Evolutionary conservation across 2,113 vertebrate species (phyloP), one percentile per base, ranked within the genome.

Genomic region (Spea bombifrons): DNA sequence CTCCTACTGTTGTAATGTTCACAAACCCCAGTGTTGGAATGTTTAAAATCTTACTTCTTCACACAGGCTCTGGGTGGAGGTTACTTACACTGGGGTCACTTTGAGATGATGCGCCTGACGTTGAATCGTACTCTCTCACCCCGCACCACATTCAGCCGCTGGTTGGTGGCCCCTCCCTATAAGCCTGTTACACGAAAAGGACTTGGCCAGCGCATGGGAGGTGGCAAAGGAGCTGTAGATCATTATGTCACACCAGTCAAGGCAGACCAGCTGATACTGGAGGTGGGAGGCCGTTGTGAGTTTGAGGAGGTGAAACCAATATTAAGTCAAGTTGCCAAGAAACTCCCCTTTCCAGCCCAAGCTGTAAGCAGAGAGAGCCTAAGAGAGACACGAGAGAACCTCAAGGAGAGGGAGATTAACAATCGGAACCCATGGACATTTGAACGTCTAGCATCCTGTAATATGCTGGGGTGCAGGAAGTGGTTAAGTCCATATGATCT

Each of bases 361-460:
- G 89, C 94, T 0, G 66, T 99, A 75, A 97, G 92, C 90, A 89
- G 86, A 3, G 83, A 96, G 15, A 84, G 86, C 53, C 87, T 98
- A 0, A 86, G 65, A 75, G 85, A 77, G 61, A 84, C 95, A 85
- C 78, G 84, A 0, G 64, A 81, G 64, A 74, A 87, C 0, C 88
- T 93, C 4, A 86, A 87, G 8, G 88, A 94, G 4, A 92, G 55
- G 82, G 83, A 86, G 52, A 44, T 45, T 7, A 89, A 90, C 86
- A 99, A 99, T 88, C 95, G 96, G 64, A 99, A 99, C 30, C 96
- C 96, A 1, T 99, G 97, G 97, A 98, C 94, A 4, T 99, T 98
- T 12, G 90, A 94, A 83, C 87, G 88, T 0, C 74, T 98, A 0
- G 88, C 68, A 3, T 77, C 73, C 0, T 86, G 91, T 82, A 99